These are phyloP conservation scores for Euschistus heros DNA, from an alignment of 1,140 invertebrate species.

Conservation along the genomic window DNA sequence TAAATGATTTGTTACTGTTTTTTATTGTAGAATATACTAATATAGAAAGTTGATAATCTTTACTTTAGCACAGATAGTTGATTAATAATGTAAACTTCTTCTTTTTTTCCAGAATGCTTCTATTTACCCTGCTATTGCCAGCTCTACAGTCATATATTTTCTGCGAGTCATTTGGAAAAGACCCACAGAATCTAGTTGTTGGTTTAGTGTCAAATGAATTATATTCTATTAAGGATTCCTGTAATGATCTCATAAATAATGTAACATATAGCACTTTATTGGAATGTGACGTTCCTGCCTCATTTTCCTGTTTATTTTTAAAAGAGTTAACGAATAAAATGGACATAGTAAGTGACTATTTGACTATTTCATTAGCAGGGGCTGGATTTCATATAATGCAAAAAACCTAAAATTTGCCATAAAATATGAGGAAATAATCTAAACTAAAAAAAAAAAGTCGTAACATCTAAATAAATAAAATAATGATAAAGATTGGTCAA, in stretches of 20 bases:
- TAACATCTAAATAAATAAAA: background rate
- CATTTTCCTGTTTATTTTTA: slow-evolving; percentile 24
- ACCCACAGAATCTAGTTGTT: slow-evolving; percentile 57
- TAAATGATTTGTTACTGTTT: slow-evolving; percentile 1
- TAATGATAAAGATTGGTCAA: background rate
- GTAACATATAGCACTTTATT: slow-evolving; percentile 23
- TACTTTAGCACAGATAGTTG: too few species aligned
- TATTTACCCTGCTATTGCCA: slow-evolving; percentile 73
- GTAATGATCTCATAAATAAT: slow-evolving; percentile 20
- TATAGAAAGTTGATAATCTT: background rate
- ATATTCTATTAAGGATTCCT: slow-evolving; percentile 34
- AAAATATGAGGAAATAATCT: too few species aligned
- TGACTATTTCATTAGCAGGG: background rate
- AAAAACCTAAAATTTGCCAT: background rate
- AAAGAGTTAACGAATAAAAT: slow-evolving; percentile 13
- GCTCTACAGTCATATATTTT: slow-evolving; percentile 68
- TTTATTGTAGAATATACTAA: background rate
- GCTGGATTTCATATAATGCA: background rate
- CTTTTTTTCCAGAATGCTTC: slow-evolving; percentile 48
- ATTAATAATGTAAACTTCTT: too few species aligned
- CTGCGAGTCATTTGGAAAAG: slow-evolving; percentile 65
- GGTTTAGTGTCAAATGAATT: slow-evolving; percentile 65
- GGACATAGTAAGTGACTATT: slow-evolving; percentile 19
- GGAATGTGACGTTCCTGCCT: slow-evolving; percentile 14
- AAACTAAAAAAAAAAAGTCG: background rate